Percentiles rank a stretch among this genome's conserved stretches.
These are phyloP conservation scores for Semicossyphus pulcher DNA, from an alignment of 2,113 vertebrate genomes.

Conservation along the genomic window DNA sequence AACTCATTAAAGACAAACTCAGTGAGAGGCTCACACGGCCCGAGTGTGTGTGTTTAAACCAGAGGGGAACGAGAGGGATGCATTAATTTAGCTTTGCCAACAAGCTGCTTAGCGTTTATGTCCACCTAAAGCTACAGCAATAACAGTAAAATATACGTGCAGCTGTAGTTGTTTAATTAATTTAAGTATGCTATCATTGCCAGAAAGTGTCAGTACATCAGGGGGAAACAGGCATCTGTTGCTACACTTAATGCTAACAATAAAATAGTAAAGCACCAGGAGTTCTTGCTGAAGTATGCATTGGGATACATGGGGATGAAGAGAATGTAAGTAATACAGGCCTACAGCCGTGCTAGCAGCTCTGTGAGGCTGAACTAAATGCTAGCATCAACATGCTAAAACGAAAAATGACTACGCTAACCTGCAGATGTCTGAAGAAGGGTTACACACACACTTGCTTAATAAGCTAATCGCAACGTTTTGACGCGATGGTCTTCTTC, in stretches of 20 bases:
- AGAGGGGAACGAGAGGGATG: not conserved
- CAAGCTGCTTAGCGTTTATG: constrained; percentile 38
- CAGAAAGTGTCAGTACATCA: not conserved
- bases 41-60: constrained; percentile 15
- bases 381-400: no score
- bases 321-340: no score
- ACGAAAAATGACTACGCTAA: no score
- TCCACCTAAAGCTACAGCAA: constrained; percentile 40
- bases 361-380: no score
- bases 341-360: no score
- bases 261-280: not conserved
- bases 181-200: not conserved
- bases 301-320: no score
- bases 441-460: no score
- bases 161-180: not conserved
- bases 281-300: not conserved
- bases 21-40: not conserved
- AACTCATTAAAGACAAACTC: not conserved
- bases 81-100: constrained; percentile 20
- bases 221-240: not conserved
- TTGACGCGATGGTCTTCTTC: no score
- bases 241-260: not conserved
- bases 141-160: constrained; percentile 28
- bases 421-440: no score
- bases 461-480: no score